These are phyloP conservation scores for Electrona antarctica DNA, from an alignment of 2,113 vertebrate species.

Conservation along the genomic window DNA sequence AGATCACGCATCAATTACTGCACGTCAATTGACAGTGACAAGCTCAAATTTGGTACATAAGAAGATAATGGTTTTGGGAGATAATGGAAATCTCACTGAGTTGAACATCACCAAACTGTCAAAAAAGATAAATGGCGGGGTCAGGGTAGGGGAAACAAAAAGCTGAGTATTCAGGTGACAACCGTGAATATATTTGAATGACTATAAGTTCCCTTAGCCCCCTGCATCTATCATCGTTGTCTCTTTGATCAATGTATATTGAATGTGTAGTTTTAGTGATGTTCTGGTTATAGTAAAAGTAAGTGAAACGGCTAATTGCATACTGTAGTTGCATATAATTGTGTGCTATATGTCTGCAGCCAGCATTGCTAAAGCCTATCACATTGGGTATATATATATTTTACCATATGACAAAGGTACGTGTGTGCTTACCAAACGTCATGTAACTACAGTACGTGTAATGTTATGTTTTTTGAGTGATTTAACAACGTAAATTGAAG, in stretches of 20 bases:
- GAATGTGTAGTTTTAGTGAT: not conserved
- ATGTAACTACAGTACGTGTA: too few species aligned
- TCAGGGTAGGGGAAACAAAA: constrained; percentile 57
- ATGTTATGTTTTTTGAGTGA: too few species aligned
- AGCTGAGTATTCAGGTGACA: constrained; percentile 66
- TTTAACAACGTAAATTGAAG: too few species aligned
- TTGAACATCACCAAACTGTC: constrained; percentile 60
- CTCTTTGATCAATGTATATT: constrained; percentile 9
- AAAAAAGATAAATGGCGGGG: constrained; percentile 79
- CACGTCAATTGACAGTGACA: constrained; percentile 74
- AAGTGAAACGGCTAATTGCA: not conserved
- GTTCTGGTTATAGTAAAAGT: not conserved
- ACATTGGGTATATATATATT: too few species aligned
- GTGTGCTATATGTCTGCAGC: too few species aligned
- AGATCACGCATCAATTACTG: constrained; percentile 74
- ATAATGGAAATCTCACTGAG: constrained; percentile 70
- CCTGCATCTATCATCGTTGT: constrained; percentile 69
- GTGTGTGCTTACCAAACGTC: too few species aligned
- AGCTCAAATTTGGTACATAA: constrained; percentile 70
- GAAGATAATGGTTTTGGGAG: constrained; percentile 68
- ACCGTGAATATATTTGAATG: constrained; percentile 67
- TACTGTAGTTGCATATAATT: too few species aligned
- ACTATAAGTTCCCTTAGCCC: constrained; percentile 47
- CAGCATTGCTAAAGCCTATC: too few species aligned
- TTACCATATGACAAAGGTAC: too few species aligned